These are phyloP conservation scores for Syrmaticus mikado DNA, from an alignment of 2,113 vertebrate species.

Conservation along the genomic window DNA sequence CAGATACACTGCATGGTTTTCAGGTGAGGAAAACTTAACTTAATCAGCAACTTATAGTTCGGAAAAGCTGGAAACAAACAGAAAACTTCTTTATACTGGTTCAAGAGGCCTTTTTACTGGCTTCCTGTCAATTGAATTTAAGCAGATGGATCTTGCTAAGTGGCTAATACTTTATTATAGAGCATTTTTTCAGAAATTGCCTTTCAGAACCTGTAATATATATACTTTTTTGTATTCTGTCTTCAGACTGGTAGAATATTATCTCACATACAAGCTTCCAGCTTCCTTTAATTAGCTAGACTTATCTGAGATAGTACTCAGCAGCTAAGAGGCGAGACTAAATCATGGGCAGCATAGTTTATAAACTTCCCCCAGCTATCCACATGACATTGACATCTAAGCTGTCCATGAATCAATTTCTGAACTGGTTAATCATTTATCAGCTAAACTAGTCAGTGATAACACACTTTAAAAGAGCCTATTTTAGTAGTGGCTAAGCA, in stretches of 20 bases:
- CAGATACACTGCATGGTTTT: neutral
- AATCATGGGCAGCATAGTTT: neutral
- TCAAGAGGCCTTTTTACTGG: neutral
- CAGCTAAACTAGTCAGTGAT: neutral
- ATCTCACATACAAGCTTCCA: neutral
- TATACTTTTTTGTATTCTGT: neutral
- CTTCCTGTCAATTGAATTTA: neutral
- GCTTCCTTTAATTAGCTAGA: neutral
- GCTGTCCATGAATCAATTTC: neutral
- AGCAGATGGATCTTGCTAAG: neutral
- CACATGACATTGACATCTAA: fast-evolving
- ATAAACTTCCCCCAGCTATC: neutral
- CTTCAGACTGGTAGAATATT: neutral
- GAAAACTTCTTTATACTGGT: neutral
- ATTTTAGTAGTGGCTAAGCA: neutral
- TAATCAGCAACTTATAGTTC: neutral
- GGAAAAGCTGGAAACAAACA: neutral
- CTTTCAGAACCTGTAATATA: neutral
- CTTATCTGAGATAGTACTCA: neutral
- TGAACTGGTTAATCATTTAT: neutral
- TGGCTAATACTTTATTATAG: neutral
- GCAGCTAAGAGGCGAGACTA: neutral
- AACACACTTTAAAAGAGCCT: neutral
- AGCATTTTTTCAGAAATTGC: neutral
- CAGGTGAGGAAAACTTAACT: neutral